phyloP scores from a whole-genome alignment of 1,140 invertebrate genomes.

The Chelonus insularis region DNA sequence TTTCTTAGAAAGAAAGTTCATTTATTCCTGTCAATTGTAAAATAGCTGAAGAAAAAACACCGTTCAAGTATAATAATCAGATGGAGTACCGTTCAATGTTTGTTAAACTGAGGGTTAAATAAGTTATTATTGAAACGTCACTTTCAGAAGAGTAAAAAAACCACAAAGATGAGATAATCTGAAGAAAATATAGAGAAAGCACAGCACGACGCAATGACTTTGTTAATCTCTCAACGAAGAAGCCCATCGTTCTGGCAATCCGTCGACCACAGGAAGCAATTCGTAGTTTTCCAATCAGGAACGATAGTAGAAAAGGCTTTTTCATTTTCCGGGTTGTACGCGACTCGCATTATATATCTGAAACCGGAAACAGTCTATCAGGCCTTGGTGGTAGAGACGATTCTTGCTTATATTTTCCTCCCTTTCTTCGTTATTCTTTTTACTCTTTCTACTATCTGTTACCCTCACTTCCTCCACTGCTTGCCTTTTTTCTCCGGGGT shows the following conservation, averaged over 20 bases:
- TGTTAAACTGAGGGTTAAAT: too few relatives aligned
- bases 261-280: conserved; percentile 35
- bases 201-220: conserved; percentile 19
- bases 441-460: conserved; percentile 13
- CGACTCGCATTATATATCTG: conserved; percentile 37
- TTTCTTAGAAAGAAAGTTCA: too few relatives aligned
- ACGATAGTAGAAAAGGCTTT: conserved; percentile 29
- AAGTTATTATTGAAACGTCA: too few relatives aligned
- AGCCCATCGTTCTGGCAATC: conserved; percentile 28
- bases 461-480: background rate
- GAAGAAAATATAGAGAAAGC: background rate
- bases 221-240: conserved; percentile 32
- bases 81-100: too few relatives aligned
- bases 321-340: conserved; percentile 35
- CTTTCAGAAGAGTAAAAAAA: too few relatives aligned
- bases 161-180: background rate
- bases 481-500: conserved; percentile 17
- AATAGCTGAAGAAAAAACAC: too few relatives aligned
- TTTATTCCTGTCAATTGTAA: too few relatives aligned
- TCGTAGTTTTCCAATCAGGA: conserved; percentile 39
- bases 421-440: conserved; percentile 24
- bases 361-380: conserved; percentile 34
- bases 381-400: conserved; percentile 15
- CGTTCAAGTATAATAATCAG: too few relatives aligned
- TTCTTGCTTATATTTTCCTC: conserved; percentile 1